A percentile compares a stretch with the other conserved stretches of the same genome.
phyloP scores from a whole-genome alignment of 2,113 vertebrate species.

The Oreochromis aureus region DNA sequence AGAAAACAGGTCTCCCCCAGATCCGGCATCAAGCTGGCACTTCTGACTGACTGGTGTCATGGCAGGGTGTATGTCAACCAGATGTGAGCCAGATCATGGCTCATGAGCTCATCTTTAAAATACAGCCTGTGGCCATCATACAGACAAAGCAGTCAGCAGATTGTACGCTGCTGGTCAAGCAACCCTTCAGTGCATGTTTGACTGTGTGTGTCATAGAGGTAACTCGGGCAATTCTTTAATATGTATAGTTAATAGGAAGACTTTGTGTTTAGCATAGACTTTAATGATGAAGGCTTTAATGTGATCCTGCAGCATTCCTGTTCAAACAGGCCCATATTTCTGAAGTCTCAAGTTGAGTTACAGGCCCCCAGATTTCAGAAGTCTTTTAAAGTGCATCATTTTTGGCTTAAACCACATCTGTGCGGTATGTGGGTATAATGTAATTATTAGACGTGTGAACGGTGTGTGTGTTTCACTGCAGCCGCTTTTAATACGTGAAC shows the following conservation, averaged over 20 bases:
- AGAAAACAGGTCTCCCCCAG: accelerated
- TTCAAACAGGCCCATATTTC: background rate
- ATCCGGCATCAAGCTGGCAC: accelerated
- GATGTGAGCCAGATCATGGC: no score
- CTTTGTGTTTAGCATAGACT: background rate
- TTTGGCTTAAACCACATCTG: background rate
- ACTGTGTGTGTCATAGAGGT: background rate
- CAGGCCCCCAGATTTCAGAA: background rate
- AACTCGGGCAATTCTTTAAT: background rate
- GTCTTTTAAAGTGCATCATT: background rate
- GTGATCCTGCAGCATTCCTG: background rate
- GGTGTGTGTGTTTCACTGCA: background rate
- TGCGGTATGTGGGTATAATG: background rate
- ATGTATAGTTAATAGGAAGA: background rate
- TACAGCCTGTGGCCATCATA: background rate
- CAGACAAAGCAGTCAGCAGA: background rate
- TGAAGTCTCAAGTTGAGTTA: background rate
- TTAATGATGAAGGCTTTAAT: background rate
- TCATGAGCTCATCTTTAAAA: background rate
- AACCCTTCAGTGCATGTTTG: background rate
- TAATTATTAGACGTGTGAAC: background rate
- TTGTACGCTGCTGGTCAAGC: background rate
- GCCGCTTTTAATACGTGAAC: background rate
- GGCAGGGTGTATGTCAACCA: no score
- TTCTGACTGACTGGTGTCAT: background rate